These are phyloP conservation scores for Rhabditoides inermis DNA, from an alignment of 2,888 invertebrate species.

Conservation along the genomic window DNA sequence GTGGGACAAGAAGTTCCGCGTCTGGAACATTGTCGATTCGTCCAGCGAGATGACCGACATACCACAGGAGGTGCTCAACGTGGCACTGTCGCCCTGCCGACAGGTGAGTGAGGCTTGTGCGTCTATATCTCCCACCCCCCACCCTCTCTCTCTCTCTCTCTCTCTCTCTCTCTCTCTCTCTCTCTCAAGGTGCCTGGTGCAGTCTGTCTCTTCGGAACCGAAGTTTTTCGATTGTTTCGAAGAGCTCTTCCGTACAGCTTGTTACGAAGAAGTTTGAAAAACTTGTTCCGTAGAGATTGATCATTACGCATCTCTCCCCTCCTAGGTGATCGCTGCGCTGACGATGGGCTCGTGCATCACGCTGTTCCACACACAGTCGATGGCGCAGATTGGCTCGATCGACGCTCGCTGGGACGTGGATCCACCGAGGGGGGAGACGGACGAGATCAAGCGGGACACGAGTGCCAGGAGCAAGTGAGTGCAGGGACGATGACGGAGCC, in stretches of 20 bases:
- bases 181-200: too few relatives aligned
- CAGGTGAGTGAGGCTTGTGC: too few relatives aligned
- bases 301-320: too few relatives aligned
- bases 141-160: too few relatives aligned
- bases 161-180: too few relatives aligned
- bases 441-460: slow-evolving; percentile 78
- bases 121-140: too few relatives aligned
- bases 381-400: slow-evolving; percentile 62
- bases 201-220: too few relatives aligned
- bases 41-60: slow-evolving; percentile 24
- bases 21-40: slow-evolving; percentile 30
- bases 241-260: too few relatives aligned
- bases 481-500: too few relatives aligned
- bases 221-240: too few relatives aligned
- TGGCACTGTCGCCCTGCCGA: slow-evolving; percentile 81
- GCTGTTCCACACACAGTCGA: slow-evolving; percentile 66
- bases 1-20: slow-evolving; percentile 71
- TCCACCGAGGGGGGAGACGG: slow-evolving; percentile 72
- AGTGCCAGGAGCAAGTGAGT: slow-evolving; percentile 55
- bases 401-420: slow-evolving; percentile 84
- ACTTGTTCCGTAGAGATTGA: too few relatives aligned
- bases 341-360: slow-evolving; percentile 78
- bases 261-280: too few relatives aligned
- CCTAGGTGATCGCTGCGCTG: slow-evolving; percentile 85
- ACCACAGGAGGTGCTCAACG: slow-evolving; percentile 63